Evolutionary conservation across 2,888 invertebrate species (phyloP).

Genomic region (Theristus sp.): DNA sequence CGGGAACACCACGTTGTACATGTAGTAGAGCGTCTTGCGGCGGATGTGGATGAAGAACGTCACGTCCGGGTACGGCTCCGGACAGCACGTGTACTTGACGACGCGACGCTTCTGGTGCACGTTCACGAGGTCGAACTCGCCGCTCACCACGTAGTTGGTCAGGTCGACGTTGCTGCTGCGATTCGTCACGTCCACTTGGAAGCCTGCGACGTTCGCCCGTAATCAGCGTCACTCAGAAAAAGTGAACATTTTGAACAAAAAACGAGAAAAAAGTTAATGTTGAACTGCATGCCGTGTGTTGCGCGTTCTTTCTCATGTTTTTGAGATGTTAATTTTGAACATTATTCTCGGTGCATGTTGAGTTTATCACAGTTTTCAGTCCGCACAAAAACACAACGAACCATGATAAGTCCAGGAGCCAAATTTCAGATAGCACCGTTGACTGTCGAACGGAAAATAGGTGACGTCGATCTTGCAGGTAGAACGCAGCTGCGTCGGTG

Average conservation of each 20-base stretch:
- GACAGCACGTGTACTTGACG: slow-evolving; percentile 37
- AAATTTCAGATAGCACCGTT: slow-evolving; percentile 39
- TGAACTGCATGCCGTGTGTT: too few species aligned
- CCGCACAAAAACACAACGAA: too few species aligned
- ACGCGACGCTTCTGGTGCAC: slow-evolving; percentile 36
- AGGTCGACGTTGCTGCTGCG: slow-evolving; percentile 35
- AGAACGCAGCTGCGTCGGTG: slow-evolving; percentile 40
- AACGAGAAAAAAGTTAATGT: too few species aligned
- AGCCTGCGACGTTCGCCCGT: slow-evolving; percentile 19
- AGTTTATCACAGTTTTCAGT: too few species aligned
- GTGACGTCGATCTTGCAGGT: slow-evolving; percentile 41
- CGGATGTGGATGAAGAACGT: slow-evolving; percentile 39
- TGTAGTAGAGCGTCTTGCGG: slow-evolving; percentile 35
- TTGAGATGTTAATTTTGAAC: too few species aligned
- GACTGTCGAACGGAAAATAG: slow-evolving; percentile 42
- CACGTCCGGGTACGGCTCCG: slow-evolving; percentile 41
- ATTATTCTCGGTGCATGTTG: too few species aligned
- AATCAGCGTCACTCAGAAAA: too few species aligned
- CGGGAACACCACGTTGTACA: slow-evolving; percentile 34
- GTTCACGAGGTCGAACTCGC: slow-evolving; percentile 41
- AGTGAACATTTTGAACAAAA: too few species aligned
- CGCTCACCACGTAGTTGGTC: slow-evolving; percentile 39
- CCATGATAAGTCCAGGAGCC: slow-evolving; percentile 35
- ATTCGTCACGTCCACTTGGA: slow-evolving; percentile 28
- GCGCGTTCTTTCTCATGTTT: too few species aligned